These are phyloP conservation scores for Meiosimyza decipiens DNA, from an alignment of 2,888 invertebrate species.

Conservation along the genomic window DNA sequence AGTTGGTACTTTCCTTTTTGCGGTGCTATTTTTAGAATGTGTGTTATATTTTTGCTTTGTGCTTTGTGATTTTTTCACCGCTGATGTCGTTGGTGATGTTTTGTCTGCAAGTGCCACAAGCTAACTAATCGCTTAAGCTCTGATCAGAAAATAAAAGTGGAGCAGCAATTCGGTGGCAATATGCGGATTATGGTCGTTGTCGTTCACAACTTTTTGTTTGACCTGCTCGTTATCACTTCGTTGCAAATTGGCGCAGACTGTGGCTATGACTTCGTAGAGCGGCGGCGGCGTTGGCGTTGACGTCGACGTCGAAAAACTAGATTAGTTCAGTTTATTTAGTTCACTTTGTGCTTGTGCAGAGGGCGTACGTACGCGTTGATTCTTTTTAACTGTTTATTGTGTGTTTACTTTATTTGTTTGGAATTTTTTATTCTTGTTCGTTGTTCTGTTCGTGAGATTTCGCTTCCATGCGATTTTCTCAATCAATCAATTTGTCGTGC, in stretches of 20 bases:
- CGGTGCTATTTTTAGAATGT: neutral
- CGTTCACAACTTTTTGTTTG: no score
- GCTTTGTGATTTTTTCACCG: neutral
- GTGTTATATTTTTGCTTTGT: neutral
- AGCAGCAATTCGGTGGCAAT: neutral
- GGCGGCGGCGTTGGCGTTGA: neutral
- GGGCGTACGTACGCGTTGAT: neutral
- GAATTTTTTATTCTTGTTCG: neutral
- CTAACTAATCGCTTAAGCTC: neutral
- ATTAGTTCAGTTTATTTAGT: no score
- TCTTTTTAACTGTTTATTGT: constrained; percentile 27
- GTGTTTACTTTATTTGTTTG: neutral
- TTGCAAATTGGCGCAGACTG: constrained; percentile 47
- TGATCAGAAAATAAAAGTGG: neutral
- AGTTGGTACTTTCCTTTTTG: neutral
- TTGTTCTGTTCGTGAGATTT: no score
- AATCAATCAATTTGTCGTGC: no score
- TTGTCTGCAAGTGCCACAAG: neutral
- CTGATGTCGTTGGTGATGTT: neutral
- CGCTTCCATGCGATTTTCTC: no score
- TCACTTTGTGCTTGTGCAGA: neutral
- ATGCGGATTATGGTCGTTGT: neutral
- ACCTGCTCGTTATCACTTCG: constrained; percentile 51
- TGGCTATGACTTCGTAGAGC: constrained; percentile 3
- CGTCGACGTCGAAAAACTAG: neutral